Evolutionary conservation across 2,888 invertebrate species (phyloP).

Genomic region (Galerucella nymphaeae): DNA sequence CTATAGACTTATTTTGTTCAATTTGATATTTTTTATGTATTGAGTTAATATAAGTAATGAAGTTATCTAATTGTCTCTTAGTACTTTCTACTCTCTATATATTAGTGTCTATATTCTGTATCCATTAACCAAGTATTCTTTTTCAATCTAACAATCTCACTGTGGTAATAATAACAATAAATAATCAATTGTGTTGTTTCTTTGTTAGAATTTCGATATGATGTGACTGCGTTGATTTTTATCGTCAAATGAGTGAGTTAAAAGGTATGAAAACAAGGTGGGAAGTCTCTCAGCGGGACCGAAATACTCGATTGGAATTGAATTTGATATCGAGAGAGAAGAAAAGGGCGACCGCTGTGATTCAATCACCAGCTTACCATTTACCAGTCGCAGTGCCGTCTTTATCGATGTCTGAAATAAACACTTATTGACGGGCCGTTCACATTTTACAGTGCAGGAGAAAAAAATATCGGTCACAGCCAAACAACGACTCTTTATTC

Average conservation of each 20-base stretch:
- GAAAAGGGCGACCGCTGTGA: conserved; percentile 62
- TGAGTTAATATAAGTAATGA: too few relatives aligned
- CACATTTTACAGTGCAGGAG: background rate
- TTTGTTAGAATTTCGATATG: conserved; percentile 43
- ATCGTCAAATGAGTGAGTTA: conserved; percentile 55
- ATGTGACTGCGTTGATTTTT: conserved; percentile 42
- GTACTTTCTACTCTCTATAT: background rate
- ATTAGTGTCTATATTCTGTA: background rate
- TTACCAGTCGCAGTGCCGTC: conserved; percentile 57
- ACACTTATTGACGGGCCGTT: conserved; percentile 5
- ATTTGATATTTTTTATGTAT: too few relatives aligned
- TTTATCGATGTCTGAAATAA: conserved; percentile 29
- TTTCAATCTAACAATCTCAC: background rate
- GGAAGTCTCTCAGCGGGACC: conserved; percentile 34
- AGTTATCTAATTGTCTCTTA: too few relatives aligned
- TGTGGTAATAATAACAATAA: conserved; percentile 6
- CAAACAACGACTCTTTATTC: too few relatives aligned
- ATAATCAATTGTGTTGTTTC: conserved; percentile 13
- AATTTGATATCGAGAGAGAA: conserved; percentile 46
- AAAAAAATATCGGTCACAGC: background rate
- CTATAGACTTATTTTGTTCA: too few relatives aligned
- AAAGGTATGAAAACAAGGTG: conserved; percentile 57
- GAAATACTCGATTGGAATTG: conserved; percentile 33
- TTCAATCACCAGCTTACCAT: conserved; percentile 60
- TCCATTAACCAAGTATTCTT: background rate